Conservation (phyloP, 2,888 invertebrate species). For the Cecidostiba fungosa region DNA sequence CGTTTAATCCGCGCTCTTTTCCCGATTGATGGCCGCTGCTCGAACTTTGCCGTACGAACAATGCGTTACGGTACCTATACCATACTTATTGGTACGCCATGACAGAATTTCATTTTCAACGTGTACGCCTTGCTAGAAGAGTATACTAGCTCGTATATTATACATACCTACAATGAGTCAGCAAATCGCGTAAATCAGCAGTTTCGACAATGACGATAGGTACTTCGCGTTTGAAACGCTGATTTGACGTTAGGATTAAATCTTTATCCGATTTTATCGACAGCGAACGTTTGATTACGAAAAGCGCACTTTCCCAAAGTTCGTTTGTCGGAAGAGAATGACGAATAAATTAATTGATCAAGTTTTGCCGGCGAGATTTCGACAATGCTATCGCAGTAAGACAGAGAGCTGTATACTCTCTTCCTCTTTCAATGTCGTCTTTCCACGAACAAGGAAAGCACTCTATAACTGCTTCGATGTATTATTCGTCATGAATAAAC, state of each 20-base stretch:
- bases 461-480: not conserved
- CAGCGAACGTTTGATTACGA: not conserved
- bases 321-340: not conserved
- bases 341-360: not conserved
- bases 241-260: not conserved
- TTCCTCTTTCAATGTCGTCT: not conserved
- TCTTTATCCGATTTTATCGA: not conserved
- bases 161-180: not conserved
- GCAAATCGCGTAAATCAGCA: not conserved
- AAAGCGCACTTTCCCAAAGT: not conserved
- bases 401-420: not conserved
- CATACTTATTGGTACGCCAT: not conserved
- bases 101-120: not conserved
- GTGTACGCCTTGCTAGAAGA: not conserved
- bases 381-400: not conserved
- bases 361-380: not conserved
- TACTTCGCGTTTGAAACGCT: not conserved
- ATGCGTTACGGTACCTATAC: slow-evolving; percentile 10
- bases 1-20: slow-evolving; percentile 4
- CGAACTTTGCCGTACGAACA: not conserved
- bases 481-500: not conserved
- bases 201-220: not conserved
- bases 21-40: not conserved
- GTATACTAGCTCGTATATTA: no score
- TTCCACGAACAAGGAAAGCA: not conserved